Percentiles rank a stretch among this genome's conserved stretches.
Evolutionary conservation across 2,113 vertebrate species (phyloP).

Genomic region (Lynx canadensis): DNA sequence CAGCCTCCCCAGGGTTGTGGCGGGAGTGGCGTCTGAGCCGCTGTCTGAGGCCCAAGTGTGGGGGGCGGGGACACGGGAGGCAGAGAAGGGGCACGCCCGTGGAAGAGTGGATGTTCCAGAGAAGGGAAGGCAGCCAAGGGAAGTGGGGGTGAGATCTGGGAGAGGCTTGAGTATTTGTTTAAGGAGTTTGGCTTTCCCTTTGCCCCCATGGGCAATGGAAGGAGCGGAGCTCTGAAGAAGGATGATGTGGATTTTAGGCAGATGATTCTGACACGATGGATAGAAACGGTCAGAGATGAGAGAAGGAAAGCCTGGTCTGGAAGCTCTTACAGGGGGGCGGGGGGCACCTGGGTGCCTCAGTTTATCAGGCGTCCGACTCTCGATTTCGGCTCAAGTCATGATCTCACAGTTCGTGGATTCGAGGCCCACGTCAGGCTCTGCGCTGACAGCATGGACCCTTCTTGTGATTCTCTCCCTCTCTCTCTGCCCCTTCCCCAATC

Average conservation of each 20-base stretch:
- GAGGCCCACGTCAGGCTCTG: too few relatives aligned
- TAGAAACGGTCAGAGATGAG: background rate
- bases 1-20: too few relatives aligned
- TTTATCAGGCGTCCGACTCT: too few relatives aligned
- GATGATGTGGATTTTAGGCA: background rate
- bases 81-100: background rate
- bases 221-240: background rate
- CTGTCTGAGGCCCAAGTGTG: background rate
- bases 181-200: background rate
- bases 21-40: background rate
- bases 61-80: background rate
- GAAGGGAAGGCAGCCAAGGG: background rate
- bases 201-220: background rate
- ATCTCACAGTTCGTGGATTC: too few relatives aligned
- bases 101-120: background rate
- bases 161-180: background rate
- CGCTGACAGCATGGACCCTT: too few relatives aligned
- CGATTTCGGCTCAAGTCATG: too few relatives aligned
- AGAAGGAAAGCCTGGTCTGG: background rate
- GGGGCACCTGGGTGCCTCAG: too few relatives aligned
- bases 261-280: background rate
- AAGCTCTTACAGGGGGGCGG: background rate
- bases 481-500: too few relatives aligned
- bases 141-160: background rate
- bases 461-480: too few relatives aligned